Evolutionary conservation across 1,140 invertebrate species (phyloP), one percentile per base, ranked within the genome.

Genomic region (Dinoponera quadriceps): DNA sequence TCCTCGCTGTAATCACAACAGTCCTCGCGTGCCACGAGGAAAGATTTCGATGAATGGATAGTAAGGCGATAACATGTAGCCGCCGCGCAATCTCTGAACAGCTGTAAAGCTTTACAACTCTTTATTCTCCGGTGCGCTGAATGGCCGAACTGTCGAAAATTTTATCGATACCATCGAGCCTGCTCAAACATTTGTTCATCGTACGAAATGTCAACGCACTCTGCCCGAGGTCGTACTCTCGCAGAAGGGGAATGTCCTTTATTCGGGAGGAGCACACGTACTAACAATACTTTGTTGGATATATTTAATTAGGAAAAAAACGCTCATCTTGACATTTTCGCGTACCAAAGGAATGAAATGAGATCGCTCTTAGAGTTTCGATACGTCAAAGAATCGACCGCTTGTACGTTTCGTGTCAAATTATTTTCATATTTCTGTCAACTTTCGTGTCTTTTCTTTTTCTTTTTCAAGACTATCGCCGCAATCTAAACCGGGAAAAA

Each of bases 101-200:
- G 91, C 92, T 93, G 91, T 88, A 80, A 48, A 63, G 65, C 81
- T 91, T 92, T 91, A 92, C 83, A 90, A 88, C 72, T 84, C 88
- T 91, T 90, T 91, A 90, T 92, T 90, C 89, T 82, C 77, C 85
- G 77, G 72, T 59, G 44, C 83, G 13, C 62, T 90, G 75, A 91
- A 91, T 91, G 90, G 75, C 49, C 71, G 86, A 88, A 90, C 89
- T 91, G 90, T 91, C 90, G 72, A 90, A 90, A 89, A 88, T 87
- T 85, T 90, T 90, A 90, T 90, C 89, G 83, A 89, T 63, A 62
- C 48, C 82, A 77, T 89, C 78, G 22, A 55, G 44, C 54, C 29
- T n/a, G 54, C 27, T 69, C 86, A 85, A 89, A 91, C 88, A 90
- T 90, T 89, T 84, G 84, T 48, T 71, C 78, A 72, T n/a, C 71